Evolutionary conservation across 2,113 vertebrate species (phyloP).

Genomic region (Copsychus sechellarum): DNA sequence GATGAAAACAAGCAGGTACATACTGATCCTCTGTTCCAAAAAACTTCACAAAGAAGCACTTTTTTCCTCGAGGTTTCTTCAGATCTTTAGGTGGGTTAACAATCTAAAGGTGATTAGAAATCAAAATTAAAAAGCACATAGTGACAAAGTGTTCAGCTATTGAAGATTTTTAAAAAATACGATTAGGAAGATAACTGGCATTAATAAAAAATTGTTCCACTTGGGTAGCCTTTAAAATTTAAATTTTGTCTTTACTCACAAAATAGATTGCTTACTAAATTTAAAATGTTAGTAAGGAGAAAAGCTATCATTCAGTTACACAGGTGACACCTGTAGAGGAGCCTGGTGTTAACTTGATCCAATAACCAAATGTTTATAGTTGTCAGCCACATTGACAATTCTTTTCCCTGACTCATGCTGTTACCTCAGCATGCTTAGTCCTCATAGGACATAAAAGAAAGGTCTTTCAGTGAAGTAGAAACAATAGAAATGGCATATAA

Average conservation of each 20-base stretch:
- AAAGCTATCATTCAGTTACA: not conserved
- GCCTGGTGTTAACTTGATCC: not conserved
- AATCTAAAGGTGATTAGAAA: slow-evolving; percentile 77
- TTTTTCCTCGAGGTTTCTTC: slow-evolving; percentile 97
- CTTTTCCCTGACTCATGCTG: not conserved
- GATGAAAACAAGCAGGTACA: slow-evolving; percentile 68
- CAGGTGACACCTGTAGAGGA: not conserved
- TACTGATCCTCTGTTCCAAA: slow-evolving; percentile 99
- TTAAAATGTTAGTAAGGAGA: not conserved
- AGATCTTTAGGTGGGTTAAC: slow-evolving; percentile 98
- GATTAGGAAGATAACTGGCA: not conserved
- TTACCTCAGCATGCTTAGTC: not conserved
- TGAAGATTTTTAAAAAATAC: not conserved
- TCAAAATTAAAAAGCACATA: slow-evolving; percentile 11
- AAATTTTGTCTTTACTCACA: not conserved
- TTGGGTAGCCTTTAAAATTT: not conserved
- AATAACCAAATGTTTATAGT: not conserved
- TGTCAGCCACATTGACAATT: not conserved
- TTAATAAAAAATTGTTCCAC: not conserved
- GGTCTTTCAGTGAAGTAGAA: not conserved
- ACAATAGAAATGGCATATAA: not conserved
- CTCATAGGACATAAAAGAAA: not conserved
- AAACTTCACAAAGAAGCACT: slow-evolving; percentile 99
- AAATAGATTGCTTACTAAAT: not conserved
- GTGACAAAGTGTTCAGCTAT: not conserved